Conservation (phyloP, 2,888 invertebrate species). For the Cosmorhoe ocellata region DNA sequence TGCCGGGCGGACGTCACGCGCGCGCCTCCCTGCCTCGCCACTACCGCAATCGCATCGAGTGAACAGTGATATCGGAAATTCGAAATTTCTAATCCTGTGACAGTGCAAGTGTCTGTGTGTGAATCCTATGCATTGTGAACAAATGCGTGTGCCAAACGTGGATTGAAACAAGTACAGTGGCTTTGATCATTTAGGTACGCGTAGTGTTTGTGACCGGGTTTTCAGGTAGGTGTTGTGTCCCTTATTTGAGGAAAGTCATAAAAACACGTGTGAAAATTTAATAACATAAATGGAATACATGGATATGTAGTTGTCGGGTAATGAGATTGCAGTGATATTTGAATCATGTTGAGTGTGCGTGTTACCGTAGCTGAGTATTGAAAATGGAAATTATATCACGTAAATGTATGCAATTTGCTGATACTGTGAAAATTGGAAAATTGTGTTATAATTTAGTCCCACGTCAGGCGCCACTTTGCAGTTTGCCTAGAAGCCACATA, state of each 20-base stretch:
- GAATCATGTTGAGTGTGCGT: conserved; percentile 43
- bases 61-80: conserved; percentile 61
- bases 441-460: conserved; percentile 21
- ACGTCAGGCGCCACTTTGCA: conserved; percentile 21
- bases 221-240: conserved; percentile 43
- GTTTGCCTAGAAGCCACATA: conserved; percentile 38
- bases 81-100: conserved; percentile 40
- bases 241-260: conserved; percentile 21
- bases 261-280: conserved; percentile 12
- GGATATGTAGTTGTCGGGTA: conserved; percentile 32
- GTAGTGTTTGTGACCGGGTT: conserved; percentile 39
- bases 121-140: conserved; percentile 50
- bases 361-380: conserved; percentile 39
- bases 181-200: conserved; percentile 34
- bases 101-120: conserved; percentile 61
- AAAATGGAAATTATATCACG: conserved; percentile 45
- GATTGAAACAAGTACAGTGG: conserved; percentile 42
- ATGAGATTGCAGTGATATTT: conserved; percentile 38
- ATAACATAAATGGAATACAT: conserved; percentile 28
- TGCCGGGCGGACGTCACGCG: conserved; percentile 52
- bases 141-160: conserved; percentile 50
- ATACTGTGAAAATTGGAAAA: conserved; percentile 46
- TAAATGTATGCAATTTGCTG: conserved; percentile 42
- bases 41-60: conserved; percentile 49
- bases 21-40: conserved; percentile 29